phyloP scores from a whole-genome alignment of 2,888 invertebrate genomes.

The Polymixis lichenea region DNA sequence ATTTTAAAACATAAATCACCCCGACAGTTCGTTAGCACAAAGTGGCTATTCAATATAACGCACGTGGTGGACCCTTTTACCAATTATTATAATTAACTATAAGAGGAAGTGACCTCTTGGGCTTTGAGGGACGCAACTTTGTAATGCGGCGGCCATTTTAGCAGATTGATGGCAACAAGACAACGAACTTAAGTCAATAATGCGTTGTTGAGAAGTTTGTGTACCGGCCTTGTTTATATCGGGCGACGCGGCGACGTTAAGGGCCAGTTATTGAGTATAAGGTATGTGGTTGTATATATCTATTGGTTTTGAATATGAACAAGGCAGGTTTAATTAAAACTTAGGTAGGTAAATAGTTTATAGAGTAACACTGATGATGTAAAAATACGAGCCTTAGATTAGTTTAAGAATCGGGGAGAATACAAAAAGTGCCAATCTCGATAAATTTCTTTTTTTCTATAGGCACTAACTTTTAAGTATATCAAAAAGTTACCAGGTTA shows the following conservation, averaged over 20 bases:
- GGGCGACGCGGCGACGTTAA: background rate
- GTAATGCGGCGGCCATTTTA: constrained; percentile 85
- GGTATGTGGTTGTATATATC: background rate
- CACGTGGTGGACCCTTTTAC: constrained; percentile 80
- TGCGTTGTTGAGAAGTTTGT: constrained; percentile 79
- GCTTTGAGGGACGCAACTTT: constrained; percentile 82
- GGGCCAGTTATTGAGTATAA: too few species aligned
- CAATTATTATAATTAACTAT: constrained; percentile 90
- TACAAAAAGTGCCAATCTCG: too few species aligned
- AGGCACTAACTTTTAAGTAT: too few species aligned
- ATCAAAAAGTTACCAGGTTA: background rate
- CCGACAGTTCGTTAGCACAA: constrained; percentile 67
- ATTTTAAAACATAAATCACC: constrained; percentile 57
- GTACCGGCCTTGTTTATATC: constrained; percentile 61
- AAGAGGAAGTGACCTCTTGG: constrained; percentile 89
- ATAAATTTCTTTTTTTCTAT: too few species aligned
- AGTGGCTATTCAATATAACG: constrained; percentile 76
- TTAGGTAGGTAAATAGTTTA: too few species aligned
- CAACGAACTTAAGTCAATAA: constrained; percentile 85
- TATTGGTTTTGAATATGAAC: constrained; percentile 12
- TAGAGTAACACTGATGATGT: background rate
- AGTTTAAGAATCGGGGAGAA: too few species aligned
- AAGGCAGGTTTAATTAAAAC: background rate
- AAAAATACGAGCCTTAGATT: background rate
- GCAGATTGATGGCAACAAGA: constrained; percentile 88